A percentile compares a stretch with the other conserved stretches of the same genome.
phyloP scores from a whole-genome alignment of 2,113 vertebrate genomes.

The Phylloscopus trochilus region DNA sequence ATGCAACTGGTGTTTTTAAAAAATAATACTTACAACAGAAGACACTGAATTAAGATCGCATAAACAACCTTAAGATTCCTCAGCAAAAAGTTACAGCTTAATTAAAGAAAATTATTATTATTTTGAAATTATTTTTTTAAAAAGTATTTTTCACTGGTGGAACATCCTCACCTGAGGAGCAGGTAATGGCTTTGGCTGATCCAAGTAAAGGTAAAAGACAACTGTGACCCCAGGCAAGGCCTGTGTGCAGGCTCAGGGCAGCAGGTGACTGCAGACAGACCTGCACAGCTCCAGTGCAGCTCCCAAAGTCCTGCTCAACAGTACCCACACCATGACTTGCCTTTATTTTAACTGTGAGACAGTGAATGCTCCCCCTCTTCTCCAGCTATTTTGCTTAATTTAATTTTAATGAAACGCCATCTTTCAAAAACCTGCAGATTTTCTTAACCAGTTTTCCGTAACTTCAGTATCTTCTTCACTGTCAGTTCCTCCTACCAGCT shows the following conservation, averaged over 20 bases:
- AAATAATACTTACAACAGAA: neutral
- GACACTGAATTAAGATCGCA: fast-evolving
- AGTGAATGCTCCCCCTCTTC: neutral
- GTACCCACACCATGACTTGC: neutral
- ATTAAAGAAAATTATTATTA: neutral
- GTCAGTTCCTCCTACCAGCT: neutral
- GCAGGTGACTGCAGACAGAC: neutral
- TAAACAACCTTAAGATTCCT: neutral
- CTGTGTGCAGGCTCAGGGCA: neutral
- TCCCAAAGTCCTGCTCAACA: neutral
- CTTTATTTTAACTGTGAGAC: neutral
- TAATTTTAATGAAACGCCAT: neutral
- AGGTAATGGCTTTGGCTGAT: neutral
- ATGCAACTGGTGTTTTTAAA: neutral
- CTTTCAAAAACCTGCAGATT: neutral
- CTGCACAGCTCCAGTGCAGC: neutral
- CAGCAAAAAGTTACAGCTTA: neutral
- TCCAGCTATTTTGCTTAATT: neutral
- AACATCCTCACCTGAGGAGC: neutral
- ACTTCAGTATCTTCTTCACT: neutral
- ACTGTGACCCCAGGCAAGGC: neutral
- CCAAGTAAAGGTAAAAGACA: neutral
- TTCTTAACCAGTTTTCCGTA: neutral
- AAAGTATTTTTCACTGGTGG: neutral
- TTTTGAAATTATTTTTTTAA: neutral